These are phyloP conservation scores for Plemyria rubiginata DNA, from an alignment of 2,888 invertebrate species.

Conservation along the genomic window DNA sequence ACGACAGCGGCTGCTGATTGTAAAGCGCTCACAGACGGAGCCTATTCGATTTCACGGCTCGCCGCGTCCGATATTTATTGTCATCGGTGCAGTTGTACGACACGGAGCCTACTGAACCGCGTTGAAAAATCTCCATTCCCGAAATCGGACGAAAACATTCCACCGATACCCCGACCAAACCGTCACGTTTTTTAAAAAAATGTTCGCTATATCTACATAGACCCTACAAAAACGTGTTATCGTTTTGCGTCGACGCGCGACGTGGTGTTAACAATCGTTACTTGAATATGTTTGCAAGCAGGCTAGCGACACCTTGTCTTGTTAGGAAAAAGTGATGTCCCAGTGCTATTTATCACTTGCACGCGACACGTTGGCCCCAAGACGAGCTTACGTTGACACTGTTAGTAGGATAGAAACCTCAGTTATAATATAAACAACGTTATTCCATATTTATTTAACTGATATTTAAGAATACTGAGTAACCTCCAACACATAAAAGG, in stretches of 20 bases:
- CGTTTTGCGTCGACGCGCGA: conserved; percentile 42
- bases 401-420: conserved; percentile 39
- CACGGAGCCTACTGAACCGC: conserved; percentile 82
- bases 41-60: conserved; percentile 85
- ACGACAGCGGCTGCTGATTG: conserved; percentile 82
- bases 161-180: conserved; percentile 58
- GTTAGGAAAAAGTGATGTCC: conserved; percentile 80
- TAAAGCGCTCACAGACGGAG: conserved; percentile 84
- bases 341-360: conserved; percentile 79
- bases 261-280: conserved; percentile 65
- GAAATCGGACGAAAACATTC: conserved; percentile 79
- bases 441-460: not conserved
- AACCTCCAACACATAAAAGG: not conserved
- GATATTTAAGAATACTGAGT: not conserved
- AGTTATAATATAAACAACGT: conserved; percentile 22
- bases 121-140: conserved; percentile 80
- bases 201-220: conserved; percentile 42
- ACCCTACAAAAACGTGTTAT: conserved; percentile 53
- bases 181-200: conserved; percentile 64
- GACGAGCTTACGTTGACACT: conserved; percentile 61
- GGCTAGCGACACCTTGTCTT: conserved; percentile 76
- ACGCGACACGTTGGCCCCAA: conserved; percentile 62
- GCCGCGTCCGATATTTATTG: conserved; percentile 83
- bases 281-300: conserved; percentile 71
- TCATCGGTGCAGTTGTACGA: conserved; percentile 84